Evolutionary conservation across 1,140 invertebrate genomes (phyloP), one percentile per base, ranked within the genome.

Genomic region (Musca vetustissima): DNA sequence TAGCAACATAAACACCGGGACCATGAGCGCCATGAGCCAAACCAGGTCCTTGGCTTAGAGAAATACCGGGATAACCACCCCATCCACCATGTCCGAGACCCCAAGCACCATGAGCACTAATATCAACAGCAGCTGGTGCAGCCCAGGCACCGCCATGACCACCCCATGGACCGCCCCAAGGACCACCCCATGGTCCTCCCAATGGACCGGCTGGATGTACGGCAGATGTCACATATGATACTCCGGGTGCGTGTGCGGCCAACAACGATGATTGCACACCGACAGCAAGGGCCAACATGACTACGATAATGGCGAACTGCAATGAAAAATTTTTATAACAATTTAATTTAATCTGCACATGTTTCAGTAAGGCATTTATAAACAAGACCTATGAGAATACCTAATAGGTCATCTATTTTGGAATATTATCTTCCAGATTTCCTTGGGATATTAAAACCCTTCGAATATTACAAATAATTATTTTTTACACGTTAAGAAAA

Each of bases 1-100:
- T 85, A 68, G 85, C 85, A n/a, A 85, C 84, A 73, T 86, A 86
- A 69, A 77, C 77, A 69, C 80, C 79, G 71, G 79, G 73, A 14
- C 79, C 79, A 64, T 76, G 77, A 36, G 50, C 64, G 11, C 66
- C 57, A 55, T 50, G 50, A n/a, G 17, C 67, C n/a, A n/a, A n/a
- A 57, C 61, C 71, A 43, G 79, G 79, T 66, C 79, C 79, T 73
- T 81, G 79, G n/a, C 73, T 71, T 2, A 81, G 71, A 32, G 73
- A 74, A 67, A 81, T 81, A 66, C 79, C 79, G 76, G 79, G 79
- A 73, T 72, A 59, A 48, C 68, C 69, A 71, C 73, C 78, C 47
- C 70, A 75, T 50, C 70, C 76, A 66, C 74, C 78, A 67, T 69
- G 73, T 3, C 28, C 28, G 8, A 8, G 3, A 67, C 55, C 73